phyloP scores from a whole-genome alignment of 1,140 invertebrate species.

The Ephestia elutella region DNA sequence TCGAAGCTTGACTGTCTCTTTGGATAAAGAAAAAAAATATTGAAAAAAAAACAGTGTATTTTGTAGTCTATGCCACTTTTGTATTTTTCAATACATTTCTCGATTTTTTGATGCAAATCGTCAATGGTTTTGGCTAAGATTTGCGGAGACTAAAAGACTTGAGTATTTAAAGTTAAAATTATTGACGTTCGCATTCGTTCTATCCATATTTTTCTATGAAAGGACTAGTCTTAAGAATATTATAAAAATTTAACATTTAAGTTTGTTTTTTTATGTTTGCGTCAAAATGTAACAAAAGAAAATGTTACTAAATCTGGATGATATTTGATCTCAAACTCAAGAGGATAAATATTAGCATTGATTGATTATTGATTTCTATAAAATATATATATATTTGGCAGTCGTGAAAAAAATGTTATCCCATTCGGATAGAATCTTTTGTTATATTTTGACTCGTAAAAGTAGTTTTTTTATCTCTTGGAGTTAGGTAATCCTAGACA shows the following conservation, averaged over 20 bases:
- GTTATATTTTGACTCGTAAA: too few relatives aligned
- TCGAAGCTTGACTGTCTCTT: not conserved
- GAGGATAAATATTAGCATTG: too few relatives aligned
- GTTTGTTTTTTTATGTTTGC: not conserved
- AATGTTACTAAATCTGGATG: too few relatives aligned
- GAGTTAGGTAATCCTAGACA: too few relatives aligned
- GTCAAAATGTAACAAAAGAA: not conserved
- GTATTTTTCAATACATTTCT: not conserved
- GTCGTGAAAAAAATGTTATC: too few relatives aligned
- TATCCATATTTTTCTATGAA: constrained; percentile 2
- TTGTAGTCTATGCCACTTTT: not conserved
- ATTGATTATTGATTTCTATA: too few relatives aligned
- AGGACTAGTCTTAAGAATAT: constrained; percentile 3
- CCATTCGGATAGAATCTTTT: too few relatives aligned
- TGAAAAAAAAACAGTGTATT: not conserved
- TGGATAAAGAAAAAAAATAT: not conserved
- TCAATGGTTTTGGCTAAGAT: not conserved
- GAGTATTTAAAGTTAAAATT: too few relatives aligned
- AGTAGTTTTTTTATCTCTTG: too few relatives aligned
- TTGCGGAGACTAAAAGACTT: too few relatives aligned
- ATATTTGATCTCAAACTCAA: too few relatives aligned
- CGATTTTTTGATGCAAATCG: not conserved
- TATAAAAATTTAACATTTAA: not conserved
- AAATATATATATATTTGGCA: too few relatives aligned
- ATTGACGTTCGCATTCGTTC: not conserved